A percentile compares a stretch with the other conserved stretches of the same genome.
Evolutionary conservation across 2,797 vertebrate species (phyloP).

Genomic region (Cyprinodon diabolis): DNA sequence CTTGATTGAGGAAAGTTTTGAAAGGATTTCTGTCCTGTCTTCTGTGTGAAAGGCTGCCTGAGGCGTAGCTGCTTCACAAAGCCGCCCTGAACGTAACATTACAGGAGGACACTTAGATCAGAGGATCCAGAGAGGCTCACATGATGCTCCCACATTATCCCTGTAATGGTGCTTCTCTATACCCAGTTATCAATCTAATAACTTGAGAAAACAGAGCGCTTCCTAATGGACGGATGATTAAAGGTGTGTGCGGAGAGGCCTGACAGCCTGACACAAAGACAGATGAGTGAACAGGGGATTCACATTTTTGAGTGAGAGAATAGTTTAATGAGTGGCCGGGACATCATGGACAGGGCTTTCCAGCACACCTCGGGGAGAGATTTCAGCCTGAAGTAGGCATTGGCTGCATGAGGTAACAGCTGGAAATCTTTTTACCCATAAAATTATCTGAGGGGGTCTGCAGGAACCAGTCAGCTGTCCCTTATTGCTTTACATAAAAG

Average conservation of each 20-base stretch:
- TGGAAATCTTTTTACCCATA: constrained; percentile 37
- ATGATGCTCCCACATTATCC: constrained; percentile 52
- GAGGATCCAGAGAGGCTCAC: constrained; percentile 30
- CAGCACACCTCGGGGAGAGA: constrained; percentile 28
- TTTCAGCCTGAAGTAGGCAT: constrained; percentile 27
- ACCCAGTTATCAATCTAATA: constrained; percentile 29
- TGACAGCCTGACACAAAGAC: constrained; percentile 29
- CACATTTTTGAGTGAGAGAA: constrained; percentile 24
- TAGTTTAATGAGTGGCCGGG: constrained; percentile 26
- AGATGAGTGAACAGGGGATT: constrained; percentile 22
- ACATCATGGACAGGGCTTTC: constrained; percentile 25
- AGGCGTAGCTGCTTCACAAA: constrained; percentile 26
- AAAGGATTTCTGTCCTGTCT: neutral
- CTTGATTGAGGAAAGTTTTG: constrained; percentile 6
- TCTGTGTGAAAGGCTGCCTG: constrained; percentile 20
- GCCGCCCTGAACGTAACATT: constrained; percentile 36
- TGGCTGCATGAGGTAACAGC: constrained; percentile 55
- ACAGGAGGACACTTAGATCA: constrained; percentile 23
- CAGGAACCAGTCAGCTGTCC: neutral
- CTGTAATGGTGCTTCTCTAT: constrained; percentile 45
- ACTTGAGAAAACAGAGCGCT: constrained; percentile 31
- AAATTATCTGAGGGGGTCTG: constrained; percentile 17
- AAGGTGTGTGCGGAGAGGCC: constrained; percentile 14
- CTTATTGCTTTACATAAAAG: neutral
- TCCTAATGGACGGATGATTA: constrained; percentile 36